Conservation (phyloP, 2,888 invertebrate species). For the Caenorhabditis sulstoni region DNA sequence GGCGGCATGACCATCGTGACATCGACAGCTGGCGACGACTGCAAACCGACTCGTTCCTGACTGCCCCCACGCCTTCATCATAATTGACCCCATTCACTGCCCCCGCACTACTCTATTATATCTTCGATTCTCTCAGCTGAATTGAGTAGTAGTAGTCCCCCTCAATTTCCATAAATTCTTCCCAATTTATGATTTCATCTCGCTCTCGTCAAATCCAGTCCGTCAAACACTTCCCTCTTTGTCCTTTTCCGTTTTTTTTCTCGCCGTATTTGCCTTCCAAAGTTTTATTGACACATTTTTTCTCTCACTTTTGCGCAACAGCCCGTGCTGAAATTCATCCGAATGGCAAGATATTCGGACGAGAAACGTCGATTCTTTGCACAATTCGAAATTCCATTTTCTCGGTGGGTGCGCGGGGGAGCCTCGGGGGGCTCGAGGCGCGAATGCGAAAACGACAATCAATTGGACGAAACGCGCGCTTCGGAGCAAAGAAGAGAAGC, state of each 20-base stretch:
- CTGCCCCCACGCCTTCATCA: conserved; percentile 2
- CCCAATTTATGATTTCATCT: conserved; percentile 7
- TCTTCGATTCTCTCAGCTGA: not conserved
- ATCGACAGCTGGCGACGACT: conserved; percentile 32
- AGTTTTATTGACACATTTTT: conserved; percentile 1
- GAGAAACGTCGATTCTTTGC: not conserved
- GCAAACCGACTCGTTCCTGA: conserved; percentile 28
- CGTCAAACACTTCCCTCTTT: not conserved
- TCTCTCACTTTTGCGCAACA: too few species aligned
- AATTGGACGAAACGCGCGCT: conserved; percentile 39
- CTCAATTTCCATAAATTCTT: conserved; percentile 31
- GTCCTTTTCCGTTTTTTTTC: not conserved
- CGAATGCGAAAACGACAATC: conserved; percentile 49
- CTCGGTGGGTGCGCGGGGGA: conserved; percentile 28
- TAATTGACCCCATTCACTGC: conserved; percentile 37
- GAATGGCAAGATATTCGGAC: not conserved
- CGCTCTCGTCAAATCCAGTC: too few species aligned
- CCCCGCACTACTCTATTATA: conserved; percentile 15
- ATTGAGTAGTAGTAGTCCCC: conserved; percentile 16
- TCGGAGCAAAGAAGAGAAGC: conserved; percentile 16
- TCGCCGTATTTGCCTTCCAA: not conserved
- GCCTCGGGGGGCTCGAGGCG: conserved; percentile 19
- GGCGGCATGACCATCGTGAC: conserved; percentile 37
- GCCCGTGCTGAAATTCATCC: not conserved
- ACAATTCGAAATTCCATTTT: conserved; percentile 48